Base-by-base conservation (phyloP, 2,888 invertebrate genomes). In the Caenorhabditis sp. region DNA sequence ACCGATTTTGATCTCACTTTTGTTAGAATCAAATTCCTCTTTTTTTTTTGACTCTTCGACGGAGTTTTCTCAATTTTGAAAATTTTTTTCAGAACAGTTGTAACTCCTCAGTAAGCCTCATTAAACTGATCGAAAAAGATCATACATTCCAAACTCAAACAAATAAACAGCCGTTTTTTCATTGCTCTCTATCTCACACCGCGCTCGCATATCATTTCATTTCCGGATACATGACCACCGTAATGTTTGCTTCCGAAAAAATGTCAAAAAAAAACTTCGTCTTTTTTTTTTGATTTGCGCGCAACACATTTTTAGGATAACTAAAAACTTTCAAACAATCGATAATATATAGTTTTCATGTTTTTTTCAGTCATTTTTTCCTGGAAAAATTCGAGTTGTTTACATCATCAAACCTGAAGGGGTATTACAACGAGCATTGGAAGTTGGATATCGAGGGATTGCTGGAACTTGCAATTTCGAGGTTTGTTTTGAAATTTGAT, bases 361-460 rank as follows among this genome's bases (percentile, higher is more conserved):
- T n/a, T 14, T 31, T 64, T 69, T 86, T 65, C 75, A 85, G 85
- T 78, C 80, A 62, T 83, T 82, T 76, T 86, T 86, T 63, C 85
- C 84, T 50, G 83, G 82, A 27, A 76, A 80, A 62, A 72, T 86
- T 31, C 79, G 79, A 26, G 81, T 85, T 37, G 70, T 82, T 21
- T 81, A 83, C 37, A 68, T 86, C 57, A 74, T 86, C 67, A 92
- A 95, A 78, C 97, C 97, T 24, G 93, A 93, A 66, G 94, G 96
- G 82, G 95, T 97, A 88, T 91, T 97, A 83, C 97, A 97, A 89
- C 94, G 96, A 89, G 95, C 96, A 37, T 92, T 97, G 81, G 97
- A 97, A 91, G 94, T 95, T 81, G 95, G 95, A 90, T 90, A 90
- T 68, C 75, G 85, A 26, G 83, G 79, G 43, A 75, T 84, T 43